phyloP scores from a whole-genome alignment of 2,797 vertebrate genomes.

The Macropodus opercularis region DNA sequence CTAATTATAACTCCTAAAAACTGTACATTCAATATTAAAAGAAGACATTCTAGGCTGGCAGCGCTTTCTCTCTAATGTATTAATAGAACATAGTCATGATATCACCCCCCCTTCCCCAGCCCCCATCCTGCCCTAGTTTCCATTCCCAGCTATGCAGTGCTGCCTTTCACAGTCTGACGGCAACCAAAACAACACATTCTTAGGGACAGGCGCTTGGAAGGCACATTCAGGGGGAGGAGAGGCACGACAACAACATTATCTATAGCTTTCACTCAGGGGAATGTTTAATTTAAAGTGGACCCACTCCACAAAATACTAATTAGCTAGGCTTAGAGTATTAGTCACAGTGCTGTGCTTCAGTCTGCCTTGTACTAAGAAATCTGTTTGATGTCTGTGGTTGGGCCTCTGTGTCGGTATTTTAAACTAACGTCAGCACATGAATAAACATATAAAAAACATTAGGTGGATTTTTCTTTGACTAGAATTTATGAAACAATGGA shows the following conservation, averaged over 20 bases:
- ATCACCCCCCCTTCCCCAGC: constrained; percentile 73
- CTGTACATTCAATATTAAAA: constrained; percentile 73
- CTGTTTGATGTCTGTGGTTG: constrained; percentile 59
- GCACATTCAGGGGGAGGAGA: constrained; percentile 49
- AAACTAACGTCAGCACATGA: constrained; percentile 57
- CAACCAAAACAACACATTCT: constrained; percentile 69
- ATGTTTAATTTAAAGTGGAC: constrained; percentile 62
- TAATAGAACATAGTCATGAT: constrained; percentile 90
- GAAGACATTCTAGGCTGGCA: constrained; percentile 74
- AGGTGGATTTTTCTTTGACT: constrained; percentile 35
- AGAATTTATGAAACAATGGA: constrained; percentile 55
- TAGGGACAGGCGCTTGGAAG: constrained; percentile 31
- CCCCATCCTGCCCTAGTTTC: constrained; percentile 79
- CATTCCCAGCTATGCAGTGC: constrained; percentile 74
- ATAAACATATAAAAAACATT: constrained; percentile 36
- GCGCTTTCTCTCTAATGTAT: constrained; percentile 83
- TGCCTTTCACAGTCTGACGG: constrained; percentile 59
- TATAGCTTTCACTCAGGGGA: constrained; percentile 60
- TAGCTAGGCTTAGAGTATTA: constrained; percentile 54
- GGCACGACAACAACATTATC: constrained; percentile 61
- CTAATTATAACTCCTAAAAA: constrained; percentile 67
- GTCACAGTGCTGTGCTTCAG: constrained; percentile 53
- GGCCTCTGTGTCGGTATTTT: constrained; percentile 35
- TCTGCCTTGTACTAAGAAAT: constrained; percentile 53
- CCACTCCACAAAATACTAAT: constrained; percentile 61